Evolutionary conservation across 2,888 invertebrate species (phyloP).

Genomic region (Orthosia gothica): DNA sequence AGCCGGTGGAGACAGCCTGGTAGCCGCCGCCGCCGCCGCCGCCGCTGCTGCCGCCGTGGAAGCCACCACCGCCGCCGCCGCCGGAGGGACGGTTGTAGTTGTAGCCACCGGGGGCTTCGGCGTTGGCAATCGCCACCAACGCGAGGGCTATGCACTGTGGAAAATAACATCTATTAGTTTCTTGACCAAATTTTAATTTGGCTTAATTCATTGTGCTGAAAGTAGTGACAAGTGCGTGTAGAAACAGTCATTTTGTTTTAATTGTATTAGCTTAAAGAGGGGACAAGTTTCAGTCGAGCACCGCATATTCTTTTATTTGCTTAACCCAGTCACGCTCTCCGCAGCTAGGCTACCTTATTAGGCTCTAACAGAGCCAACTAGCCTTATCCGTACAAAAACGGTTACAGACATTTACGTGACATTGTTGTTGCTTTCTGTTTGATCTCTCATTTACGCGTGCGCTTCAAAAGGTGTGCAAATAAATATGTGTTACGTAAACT

Average conservation of each 20-base stretch:
- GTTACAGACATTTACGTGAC: constrained; percentile 11
- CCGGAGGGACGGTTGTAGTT: constrained; percentile 94
- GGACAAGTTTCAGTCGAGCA: neutral
- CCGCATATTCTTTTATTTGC: neutral
- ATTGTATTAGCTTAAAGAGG: neutral
- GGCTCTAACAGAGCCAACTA: neutral
- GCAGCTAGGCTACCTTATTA: neutral
- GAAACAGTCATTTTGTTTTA: constrained; percentile 9
- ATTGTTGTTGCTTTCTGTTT: constrained; percentile 34
- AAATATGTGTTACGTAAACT: constrained; percentile 31
- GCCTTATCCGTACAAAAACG: constrained; percentile 1
- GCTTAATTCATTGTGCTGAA: neutral
- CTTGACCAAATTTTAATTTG: neutral
- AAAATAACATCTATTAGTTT: constrained; percentile 73
- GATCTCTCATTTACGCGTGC: constrained; percentile 30
- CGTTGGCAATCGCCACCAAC: constrained; percentile 94
- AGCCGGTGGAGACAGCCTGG: constrained; percentile 95
- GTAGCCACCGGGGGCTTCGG: constrained; percentile 95
- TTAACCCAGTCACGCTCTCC: neutral
- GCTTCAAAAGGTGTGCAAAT: constrained; percentile 47
- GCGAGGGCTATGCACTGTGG: constrained; percentile 96
- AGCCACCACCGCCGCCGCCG: constrained; percentile 82
- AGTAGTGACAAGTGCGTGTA: constrained; percentile 53
- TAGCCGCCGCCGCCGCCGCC: constrained; percentile 94
- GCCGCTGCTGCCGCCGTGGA: constrained; percentile 85